Evolutionary conservation across 1,140 invertebrate species (phyloP).

Genomic region (Philaenus spumarius): DNA sequence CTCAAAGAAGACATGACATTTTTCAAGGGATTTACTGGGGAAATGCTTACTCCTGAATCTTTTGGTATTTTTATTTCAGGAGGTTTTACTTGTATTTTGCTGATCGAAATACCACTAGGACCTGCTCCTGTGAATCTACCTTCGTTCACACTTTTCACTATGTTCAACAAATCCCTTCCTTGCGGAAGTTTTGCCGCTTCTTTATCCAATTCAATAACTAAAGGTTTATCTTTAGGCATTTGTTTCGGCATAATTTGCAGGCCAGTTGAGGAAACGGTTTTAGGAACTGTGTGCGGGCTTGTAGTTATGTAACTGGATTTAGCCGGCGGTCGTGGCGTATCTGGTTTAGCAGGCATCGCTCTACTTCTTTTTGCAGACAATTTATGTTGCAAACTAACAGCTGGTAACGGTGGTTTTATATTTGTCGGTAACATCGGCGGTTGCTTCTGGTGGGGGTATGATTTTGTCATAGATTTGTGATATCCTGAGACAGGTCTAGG

Average conservation of each 20-base stretch:
- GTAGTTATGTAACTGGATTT: not conserved
- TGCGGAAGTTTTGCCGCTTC: not conserved
- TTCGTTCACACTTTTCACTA: not conserved
- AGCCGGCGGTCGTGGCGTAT: too few relatives aligned
- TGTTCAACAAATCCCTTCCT: not conserved
- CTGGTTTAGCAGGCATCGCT: not conserved
- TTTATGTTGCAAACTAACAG: slow-evolving; percentile 15
- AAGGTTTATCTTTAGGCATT: not conserved
- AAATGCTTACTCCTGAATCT: slow-evolving; percentile 7
- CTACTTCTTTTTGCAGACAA: slow-evolving; percentile 12
- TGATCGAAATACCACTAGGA: not conserved
- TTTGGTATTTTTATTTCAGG: slow-evolving; percentile 13
- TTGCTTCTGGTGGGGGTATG: not conserved
- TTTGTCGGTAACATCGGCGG: not conserved
- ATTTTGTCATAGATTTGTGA: not conserved
- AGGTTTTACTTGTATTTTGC: not conserved
- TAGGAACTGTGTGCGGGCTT: not conserved
- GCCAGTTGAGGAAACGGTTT: not conserved
- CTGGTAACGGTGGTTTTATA: too few relatives aligned
- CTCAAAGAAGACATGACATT: slow-evolving; percentile 1
- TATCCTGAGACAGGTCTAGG: not conserved
- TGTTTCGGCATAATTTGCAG: not conserved
- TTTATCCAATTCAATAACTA: not conserved
- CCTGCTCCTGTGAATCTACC: not conserved
- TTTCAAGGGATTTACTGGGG: not conserved